Conservation (phyloP, 2,888 invertebrate species). For the Physocephala rufipes region DNA sequence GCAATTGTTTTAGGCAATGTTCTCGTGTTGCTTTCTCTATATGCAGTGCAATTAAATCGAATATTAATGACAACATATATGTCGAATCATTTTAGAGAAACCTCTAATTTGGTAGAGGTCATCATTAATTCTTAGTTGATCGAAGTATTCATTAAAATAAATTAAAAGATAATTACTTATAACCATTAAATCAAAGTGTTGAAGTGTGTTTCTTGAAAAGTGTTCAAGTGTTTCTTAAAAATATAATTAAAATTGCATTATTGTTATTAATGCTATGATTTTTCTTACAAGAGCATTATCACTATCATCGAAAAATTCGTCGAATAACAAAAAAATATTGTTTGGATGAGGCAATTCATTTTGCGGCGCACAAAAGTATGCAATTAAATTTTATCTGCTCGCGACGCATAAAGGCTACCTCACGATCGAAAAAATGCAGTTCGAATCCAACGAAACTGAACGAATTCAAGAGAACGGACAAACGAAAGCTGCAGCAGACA, state of each 20-base stretch:
- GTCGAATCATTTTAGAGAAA: no score
- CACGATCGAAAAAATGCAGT: background rate
- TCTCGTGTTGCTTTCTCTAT: no score
- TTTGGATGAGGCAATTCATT: background rate
- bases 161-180: no score
- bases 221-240: background rate
- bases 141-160: no score
- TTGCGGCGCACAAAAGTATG: conserved; percentile 10
- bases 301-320: background rate
- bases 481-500: background rate
- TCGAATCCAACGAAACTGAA: background rate
- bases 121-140: no score
- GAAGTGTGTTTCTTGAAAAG: background rate
- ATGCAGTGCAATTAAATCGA: no score
- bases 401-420: background rate
- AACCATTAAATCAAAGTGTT: no score
- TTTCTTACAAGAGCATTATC: no score
- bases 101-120: no score
- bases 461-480: background rate
- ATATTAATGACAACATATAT: no score
- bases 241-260: conserved; percentile 5
- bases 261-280: no score
- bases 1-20: no score
- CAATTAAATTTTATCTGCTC: background rate
- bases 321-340: background rate